Percentiles rank a stretch among this genome's conserved stretches.
These are phyloP conservation scores for Vesta saturnalis DNA, from an alignment of 2,888 invertebrate genomes.

Conservation along the genomic window DNA sequence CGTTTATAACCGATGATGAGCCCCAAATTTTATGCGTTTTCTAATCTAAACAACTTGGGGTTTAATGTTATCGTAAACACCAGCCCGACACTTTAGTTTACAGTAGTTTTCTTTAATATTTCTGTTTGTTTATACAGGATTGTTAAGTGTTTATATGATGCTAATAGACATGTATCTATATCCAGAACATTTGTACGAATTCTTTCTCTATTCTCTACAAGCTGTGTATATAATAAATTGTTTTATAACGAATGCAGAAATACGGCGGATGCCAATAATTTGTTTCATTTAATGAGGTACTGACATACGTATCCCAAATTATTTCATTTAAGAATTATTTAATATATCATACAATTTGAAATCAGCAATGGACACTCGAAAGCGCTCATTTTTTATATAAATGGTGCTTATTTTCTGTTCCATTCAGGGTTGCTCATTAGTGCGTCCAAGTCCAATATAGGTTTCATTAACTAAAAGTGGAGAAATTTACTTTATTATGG, in stretches of 20 bases:
- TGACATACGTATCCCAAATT: not conserved
- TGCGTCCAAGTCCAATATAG: no score
- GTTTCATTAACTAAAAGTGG: no score
- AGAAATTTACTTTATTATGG: no score
- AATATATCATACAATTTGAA: no score
- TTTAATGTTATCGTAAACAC: conserved; percentile 57
- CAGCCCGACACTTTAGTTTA: conserved; percentile 58
- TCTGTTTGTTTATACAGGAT: conserved; percentile 58
- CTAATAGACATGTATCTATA: conserved; percentile 59
- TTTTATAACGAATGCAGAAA: not conserved
- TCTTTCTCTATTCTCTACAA: conserved; percentile 8
- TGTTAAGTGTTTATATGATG: conserved; percentile 58
- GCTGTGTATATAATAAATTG: not conserved
- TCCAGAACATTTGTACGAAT: conserved; percentile 54
- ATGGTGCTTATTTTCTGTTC: no score
- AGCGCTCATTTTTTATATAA: no score
- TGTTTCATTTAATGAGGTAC: not conserved
- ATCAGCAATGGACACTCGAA: no score
- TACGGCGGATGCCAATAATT: not conserved
- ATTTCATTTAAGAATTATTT: no score
- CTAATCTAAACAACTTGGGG: conserved; percentile 56
- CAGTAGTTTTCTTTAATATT: conserved; percentile 58
- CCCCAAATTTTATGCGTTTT: conserved; percentile 57
- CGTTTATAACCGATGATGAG: conserved; percentile 55
- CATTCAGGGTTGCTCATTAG: no score